Percentiles rank a stretch among this genome's conserved stretches.
Evolutionary conservation across 2,888 invertebrate species (phyloP).

Genomic region (Amblyjoppa proteus): DNA sequence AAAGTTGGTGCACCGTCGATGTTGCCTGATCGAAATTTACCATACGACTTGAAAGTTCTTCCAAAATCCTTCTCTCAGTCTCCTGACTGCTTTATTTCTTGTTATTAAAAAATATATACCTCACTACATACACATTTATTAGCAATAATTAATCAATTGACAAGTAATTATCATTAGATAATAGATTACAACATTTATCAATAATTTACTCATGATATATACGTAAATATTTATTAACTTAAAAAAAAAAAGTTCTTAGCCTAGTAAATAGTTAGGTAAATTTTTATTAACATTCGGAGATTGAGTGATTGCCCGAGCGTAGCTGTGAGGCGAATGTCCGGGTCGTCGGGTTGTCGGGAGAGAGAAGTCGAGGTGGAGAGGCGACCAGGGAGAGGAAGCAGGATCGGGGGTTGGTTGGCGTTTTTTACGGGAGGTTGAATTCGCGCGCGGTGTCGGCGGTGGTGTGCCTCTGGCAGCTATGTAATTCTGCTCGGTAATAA

Average conservation of each 20-base stretch:
- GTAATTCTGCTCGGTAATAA: constrained; percentile 79
- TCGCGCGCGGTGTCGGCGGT: constrained; percentile 42
- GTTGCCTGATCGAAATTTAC: too few species aligned
- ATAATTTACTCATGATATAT: background rate
- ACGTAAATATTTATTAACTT: background rate
- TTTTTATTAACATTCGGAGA: constrained; percentile 5
- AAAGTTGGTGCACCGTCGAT: too few species aligned
- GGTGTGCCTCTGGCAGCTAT: constrained; percentile 71
- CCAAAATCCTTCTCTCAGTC: too few species aligned
- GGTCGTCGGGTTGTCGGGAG: constrained; percentile 29
- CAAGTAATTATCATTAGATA: background rate
- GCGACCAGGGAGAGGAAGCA: constrained; percentile 15
- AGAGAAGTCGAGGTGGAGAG: constrained; percentile 25
- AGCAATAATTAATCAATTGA: background rate
- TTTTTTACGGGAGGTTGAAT: constrained; percentile 64
- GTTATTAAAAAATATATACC: too few species aligned
- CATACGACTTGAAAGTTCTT: too few species aligned
- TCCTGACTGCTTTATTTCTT: too few species aligned
- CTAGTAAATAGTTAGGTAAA: background rate
- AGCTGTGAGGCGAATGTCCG: constrained; percentile 27
- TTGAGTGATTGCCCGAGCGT: constrained; percentile 16
- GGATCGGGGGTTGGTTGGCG: constrained; percentile 43
- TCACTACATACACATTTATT: too few species aligned
- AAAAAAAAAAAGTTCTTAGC: background rate
- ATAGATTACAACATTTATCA: background rate